phyloP scores from a whole-genome alignment of 2,797 vertebrate genomes.

The Cryptoprocta ferox region DNA sequence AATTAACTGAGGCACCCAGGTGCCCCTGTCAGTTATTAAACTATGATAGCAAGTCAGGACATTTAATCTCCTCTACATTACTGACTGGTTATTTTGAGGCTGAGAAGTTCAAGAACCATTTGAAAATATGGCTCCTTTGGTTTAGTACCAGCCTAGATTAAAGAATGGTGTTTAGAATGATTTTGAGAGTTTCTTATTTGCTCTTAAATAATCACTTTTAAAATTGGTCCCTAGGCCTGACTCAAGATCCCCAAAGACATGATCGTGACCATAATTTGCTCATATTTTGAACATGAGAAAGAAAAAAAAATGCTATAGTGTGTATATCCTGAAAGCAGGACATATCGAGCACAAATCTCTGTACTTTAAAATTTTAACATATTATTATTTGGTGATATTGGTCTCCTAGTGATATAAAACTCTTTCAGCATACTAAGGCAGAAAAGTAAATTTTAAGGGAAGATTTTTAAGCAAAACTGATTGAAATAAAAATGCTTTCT shows the following conservation, averaged over 20 bases:
- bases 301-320: background rate
- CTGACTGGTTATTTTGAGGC: background rate
- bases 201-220: slow-evolving; percentile 17
- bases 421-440: background rate
- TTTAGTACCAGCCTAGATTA: background rate
- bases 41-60: background rate
- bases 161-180: background rate
- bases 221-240: background rate
- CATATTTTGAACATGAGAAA: background rate
- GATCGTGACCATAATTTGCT: background rate
- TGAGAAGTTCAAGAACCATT: background rate
- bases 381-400: background rate
- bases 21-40: background rate
- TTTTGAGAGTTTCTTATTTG: background rate
- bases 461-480: background rate
- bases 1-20: no score
- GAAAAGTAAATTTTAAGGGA: background rate
- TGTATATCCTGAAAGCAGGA: background rate
- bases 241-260: background rate
- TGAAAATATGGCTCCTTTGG: background rate
- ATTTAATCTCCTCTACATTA: background rate
- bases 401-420: background rate
- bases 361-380: slow-evolving; percentile 1
- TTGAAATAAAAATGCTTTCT: slow-evolving; percentile 21
- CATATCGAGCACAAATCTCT: background rate